Evolutionary conservation across 2,888 invertebrate species (phyloP).

Genomic region (Charanyca ferruginea): DNA sequence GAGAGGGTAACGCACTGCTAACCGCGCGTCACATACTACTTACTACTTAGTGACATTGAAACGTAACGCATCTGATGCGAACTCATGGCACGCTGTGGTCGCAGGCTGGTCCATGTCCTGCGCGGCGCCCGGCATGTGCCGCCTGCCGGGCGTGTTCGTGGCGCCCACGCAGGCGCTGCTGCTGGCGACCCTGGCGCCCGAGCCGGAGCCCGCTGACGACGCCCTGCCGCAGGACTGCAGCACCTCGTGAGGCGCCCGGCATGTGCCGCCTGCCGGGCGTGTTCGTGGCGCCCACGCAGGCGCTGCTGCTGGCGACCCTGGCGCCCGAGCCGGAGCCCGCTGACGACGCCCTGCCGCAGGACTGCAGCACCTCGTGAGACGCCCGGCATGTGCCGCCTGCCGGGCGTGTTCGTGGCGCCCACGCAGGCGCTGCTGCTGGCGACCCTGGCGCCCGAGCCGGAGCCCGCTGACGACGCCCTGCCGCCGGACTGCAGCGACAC

Average conservation of each 20-base stretch:
- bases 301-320: conserved; percentile 73
- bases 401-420: conserved; percentile 69
- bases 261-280: conserved; percentile 73
- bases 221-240: too few relatives aligned
- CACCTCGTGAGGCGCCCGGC: conserved; percentile 55
- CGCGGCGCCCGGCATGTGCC: conserved; percentile 64
- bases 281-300: conserved; percentile 75
- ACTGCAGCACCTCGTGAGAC: conserved; percentile 7
- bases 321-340: too few relatives aligned
- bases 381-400: not conserved
- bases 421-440: conserved; percentile 76
- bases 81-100: too few relatives aligned
- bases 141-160: conserved; percentile 72
- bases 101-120: conserved; percentile 48
- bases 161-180: conserved; percentile 77
- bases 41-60: too few relatives aligned
- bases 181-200: conserved; percentile 67
- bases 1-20: too few relatives aligned
- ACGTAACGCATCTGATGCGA: too few relatives aligned
- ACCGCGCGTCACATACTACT: too few relatives aligned
- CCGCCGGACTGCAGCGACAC: too few relatives aligned
- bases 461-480: not conserved
- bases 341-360: not conserved
- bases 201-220: too few relatives aligned
- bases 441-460: conserved; percentile 58